Conservation (phyloP, 2,888 invertebrate species). For the Stramonita haemastoma region DNA sequence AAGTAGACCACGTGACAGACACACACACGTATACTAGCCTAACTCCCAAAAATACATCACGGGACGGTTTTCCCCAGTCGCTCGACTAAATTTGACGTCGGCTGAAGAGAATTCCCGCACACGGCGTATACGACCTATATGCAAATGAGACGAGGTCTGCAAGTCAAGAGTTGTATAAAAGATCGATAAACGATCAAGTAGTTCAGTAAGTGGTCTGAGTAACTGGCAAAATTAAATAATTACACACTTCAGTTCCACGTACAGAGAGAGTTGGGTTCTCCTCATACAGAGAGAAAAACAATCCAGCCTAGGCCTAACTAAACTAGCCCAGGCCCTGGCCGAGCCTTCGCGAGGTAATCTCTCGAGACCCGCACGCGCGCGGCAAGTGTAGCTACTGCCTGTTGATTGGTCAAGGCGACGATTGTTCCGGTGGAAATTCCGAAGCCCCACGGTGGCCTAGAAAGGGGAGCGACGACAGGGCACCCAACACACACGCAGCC, state of each 20-base stretch:
- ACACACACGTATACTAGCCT: no score
- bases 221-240: no score
- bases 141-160: background rate
- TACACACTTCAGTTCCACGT: no score
- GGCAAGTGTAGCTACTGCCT: background rate
- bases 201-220: no score
- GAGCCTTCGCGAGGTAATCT: background rate
- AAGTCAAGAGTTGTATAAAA: background rate
- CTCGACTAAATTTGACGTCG: no score
- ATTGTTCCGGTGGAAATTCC: constrained; percentile 4
- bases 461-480: background rate
- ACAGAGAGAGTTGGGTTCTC: no score
- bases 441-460: background rate
- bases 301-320: no score
- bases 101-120: background rate
- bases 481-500: background rate
- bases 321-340: no score
- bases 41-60: background rate
- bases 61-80: background rate
- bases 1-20: no score
- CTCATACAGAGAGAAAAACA: no score
- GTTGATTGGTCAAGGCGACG: constrained; percentile 4
- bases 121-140: constrained; percentile 8
- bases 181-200: no score
- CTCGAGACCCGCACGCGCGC: constrained; percentile 1